These are phyloP conservation scores for Orchestia grillus DNA, from an alignment of 1,140 invertebrate species.

Conservation along the genomic window DNA sequence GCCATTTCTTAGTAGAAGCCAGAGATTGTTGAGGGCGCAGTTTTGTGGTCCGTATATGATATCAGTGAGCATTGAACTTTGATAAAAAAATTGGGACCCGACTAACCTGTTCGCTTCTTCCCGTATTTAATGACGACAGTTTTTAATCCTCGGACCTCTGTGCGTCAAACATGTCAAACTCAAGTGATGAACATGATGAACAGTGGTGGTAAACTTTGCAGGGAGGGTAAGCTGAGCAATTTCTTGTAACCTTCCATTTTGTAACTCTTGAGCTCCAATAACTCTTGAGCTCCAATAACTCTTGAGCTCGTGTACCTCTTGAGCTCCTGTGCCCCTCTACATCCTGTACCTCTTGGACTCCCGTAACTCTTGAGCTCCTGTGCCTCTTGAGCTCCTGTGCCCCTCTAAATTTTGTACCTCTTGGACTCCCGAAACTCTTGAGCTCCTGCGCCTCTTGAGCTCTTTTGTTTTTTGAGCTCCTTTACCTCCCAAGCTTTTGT, in stretches of 20 bases:
- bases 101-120: not conserved
- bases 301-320: not conserved
- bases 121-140: not conserved
- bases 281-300: too few relatives aligned
- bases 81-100: too few relatives aligned
- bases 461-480: too few relatives aligned
- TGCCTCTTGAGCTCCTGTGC: too few relatives aligned
- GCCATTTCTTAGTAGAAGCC: not conserved
- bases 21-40: not conserved
- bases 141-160: not conserved
- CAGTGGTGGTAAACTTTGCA: too few relatives aligned
- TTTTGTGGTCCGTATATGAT: not conserved
- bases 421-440: too few relatives aligned
- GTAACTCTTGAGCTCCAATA: too few relatives aligned
- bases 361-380: not conserved
- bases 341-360: not conserved
- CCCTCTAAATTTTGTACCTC: too few relatives aligned
- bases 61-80: not conserved
- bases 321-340: not conserved
- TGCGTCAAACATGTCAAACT: not conserved
- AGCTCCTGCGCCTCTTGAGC: too few relatives aligned
- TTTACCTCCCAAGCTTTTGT: not conserved
- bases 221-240: too few relatives aligned
- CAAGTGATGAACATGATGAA: not conserved
- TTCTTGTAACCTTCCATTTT: too few relatives aligned